These are phyloP conservation scores for Ypsolopha sequella DNA, from an alignment of 2,888 invertebrate species.

Conservation along the genomic window DNA sequence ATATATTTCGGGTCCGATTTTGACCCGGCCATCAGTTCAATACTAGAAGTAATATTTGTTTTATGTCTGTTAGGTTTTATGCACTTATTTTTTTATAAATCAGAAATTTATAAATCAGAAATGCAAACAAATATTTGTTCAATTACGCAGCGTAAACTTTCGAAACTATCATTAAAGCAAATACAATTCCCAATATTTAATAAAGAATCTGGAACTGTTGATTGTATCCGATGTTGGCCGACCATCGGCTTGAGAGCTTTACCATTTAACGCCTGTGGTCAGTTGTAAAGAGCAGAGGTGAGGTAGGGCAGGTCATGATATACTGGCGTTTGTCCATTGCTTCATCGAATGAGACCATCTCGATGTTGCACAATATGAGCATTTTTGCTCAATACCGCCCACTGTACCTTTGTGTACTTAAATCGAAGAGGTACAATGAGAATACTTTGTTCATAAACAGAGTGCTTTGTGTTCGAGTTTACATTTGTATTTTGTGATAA, in stretches of 20 bases:
- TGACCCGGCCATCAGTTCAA: no score
- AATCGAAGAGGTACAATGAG: conserved; percentile 36
- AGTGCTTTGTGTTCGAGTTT: conserved; percentile 34
- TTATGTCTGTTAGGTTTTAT: no score
- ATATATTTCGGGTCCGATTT: no score
- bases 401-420: conserved; percentile 25
- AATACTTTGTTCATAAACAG: conserved; percentile 10
- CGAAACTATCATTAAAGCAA: not conserved
- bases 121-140: no score
- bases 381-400: conserved; percentile 46
- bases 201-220: not conserved
- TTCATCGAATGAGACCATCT: conserved; percentile 36
- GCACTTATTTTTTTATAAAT: no score
- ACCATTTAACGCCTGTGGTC: not conserved
- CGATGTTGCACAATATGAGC: conserved; percentile 35
- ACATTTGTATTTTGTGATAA: conserved; percentile 18
- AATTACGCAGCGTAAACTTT: not conserved
- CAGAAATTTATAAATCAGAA: no score
- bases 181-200: not conserved
- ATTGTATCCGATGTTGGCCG: not conserved
- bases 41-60: no score
- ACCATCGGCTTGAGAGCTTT: not conserved
- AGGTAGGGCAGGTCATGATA: conserved; percentile 1
- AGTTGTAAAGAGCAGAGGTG: not conserved
- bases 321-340: conserved; percentile 23